phyloP scores from a whole-genome alignment of 2,888 invertebrate genomes.

The Oeneis ivallda region DNA sequence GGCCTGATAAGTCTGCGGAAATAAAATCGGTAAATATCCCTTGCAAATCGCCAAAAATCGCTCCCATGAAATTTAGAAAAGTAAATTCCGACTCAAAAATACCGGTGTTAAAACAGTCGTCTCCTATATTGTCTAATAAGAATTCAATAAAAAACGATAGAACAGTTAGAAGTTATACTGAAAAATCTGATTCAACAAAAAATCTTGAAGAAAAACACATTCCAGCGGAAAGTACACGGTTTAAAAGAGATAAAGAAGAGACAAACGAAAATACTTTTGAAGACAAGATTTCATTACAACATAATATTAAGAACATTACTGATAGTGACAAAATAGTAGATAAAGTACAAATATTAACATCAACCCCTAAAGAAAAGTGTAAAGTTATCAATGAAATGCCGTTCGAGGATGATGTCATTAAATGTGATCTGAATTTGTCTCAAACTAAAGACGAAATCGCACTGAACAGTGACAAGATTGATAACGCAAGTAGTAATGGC shows the following conservation, averaged over 20 bases:
- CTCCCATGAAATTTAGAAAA: slow-evolving; percentile 14
- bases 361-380: slow-evolving; percentile 50
- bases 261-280: background rate
- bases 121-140: background rate
- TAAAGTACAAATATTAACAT: slow-evolving; percentile 53
- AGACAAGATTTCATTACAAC: background rate
- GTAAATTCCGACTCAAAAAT: background rate
- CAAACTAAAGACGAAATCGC: slow-evolving; percentile 16
- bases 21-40: background rate
- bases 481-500: slow-evolving; percentile 51
- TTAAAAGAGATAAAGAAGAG: background rate
- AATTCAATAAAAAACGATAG: slow-evolving; percentile 15
- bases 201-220: slow-evolving; percentile 12
- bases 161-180: background rate
- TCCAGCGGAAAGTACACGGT: background rate
- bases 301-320: slow-evolving; percentile 23
- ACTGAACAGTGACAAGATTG: slow-evolving; percentile 16
- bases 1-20: background rate
- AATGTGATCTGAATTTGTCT: slow-evolving; percentile 34
- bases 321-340: slow-evolving; percentile 43
- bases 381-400: slow-evolving; percentile 25
- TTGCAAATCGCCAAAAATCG: slow-evolving; percentile 2
- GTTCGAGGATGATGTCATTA: background rate
- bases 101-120: slow-evolving; percentile 1
- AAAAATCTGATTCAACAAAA: slow-evolving; percentile 1